Conservation (phyloP, 2,888 invertebrate genomes). For the Drosophila ustulata region DNA sequence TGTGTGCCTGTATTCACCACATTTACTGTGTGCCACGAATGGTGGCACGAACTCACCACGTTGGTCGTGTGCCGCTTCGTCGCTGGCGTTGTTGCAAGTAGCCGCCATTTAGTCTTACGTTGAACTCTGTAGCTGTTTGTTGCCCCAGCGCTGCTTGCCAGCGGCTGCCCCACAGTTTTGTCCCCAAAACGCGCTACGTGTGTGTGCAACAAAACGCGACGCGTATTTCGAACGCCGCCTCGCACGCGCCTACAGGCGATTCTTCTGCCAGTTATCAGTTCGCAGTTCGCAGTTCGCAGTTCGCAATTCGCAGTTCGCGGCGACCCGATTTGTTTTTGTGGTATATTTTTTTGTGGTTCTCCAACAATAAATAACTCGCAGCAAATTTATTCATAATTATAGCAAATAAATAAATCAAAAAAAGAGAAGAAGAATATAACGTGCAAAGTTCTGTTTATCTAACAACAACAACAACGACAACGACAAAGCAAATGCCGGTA, state of each 20-base stretch:
- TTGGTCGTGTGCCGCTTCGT: slow-evolving; percentile 11
- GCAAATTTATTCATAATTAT: slow-evolving; percentile 3
- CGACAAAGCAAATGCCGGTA: slow-evolving; percentile 38
- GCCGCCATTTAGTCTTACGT: slow-evolving; percentile 68
- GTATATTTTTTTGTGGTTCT: slow-evolving; percentile 38
- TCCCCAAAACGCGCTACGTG: slow-evolving; percentile 40
- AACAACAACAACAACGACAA: slow-evolving; percentile 5
- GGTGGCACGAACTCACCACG: slow-evolving; percentile 46
- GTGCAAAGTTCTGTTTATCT: slow-evolving; percentile 32
- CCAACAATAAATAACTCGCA: slow-evolving; percentile 15
- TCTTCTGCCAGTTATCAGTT: background rate
- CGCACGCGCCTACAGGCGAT: slow-evolving; percentile 17
- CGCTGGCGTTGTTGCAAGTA: slow-evolving; percentile 10
- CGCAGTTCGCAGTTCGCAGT: too few species aligned
- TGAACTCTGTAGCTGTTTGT: slow-evolving; percentile 70
- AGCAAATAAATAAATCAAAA: background rate
- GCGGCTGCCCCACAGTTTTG: slow-evolving; percentile 11
- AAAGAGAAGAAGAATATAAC: slow-evolving; percentile 2
- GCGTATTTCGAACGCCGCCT: slow-evolving; percentile 29
- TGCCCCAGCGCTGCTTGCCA: slow-evolving; percentile 37
- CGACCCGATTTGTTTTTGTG: slow-evolving; percentile 43
- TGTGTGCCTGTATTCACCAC: slow-evolving; percentile 36
- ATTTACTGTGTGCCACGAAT: slow-evolving; percentile 6
- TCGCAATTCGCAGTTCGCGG: background rate
- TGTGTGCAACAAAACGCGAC: slow-evolving; percentile 29